Evolutionary conservation across 2,797 vertebrate genomes (phyloP).

Genomic region (Gymnoscopelus braueri): DNA sequence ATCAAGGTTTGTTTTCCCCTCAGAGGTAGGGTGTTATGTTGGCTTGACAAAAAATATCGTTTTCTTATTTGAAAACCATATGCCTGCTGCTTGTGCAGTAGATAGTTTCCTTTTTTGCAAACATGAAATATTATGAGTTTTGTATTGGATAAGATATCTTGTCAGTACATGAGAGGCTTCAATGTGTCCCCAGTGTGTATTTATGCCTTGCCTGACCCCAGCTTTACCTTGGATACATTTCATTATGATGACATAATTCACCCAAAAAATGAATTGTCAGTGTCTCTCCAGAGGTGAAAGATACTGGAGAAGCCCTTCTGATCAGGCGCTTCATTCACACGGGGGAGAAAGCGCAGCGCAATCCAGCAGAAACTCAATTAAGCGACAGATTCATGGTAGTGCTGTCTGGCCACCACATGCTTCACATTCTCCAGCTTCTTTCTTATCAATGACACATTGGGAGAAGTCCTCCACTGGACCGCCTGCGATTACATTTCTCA

Average conservation of each 20-base stretch:
- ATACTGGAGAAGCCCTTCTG: conserved; percentile 51
- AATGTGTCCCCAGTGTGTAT: conserved; percentile 53
- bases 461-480: conserved; percentile 51
- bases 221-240: conserved; percentile 52
- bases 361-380: conserved; percentile 60
- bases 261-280: conserved; percentile 48
- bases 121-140: conserved; percentile 53
- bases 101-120: conserved; percentile 38
- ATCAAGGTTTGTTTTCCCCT: background rate
- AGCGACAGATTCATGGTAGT: conserved; percentile 50
- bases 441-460: conserved; percentile 62
- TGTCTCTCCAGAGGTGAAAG: conserved; percentile 40
- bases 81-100: background rate
- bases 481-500: conserved; percentile 56
- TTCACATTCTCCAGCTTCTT: conserved; percentile 46
- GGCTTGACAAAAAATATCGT: conserved; percentile 38
- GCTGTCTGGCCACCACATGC: conserved; percentile 28
- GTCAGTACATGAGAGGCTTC: conserved; percentile 25
- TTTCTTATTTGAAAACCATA: conserved; percentile 27
- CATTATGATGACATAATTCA: conserved; percentile 50
- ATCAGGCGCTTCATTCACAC: conserved; percentile 44
- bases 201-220: conserved; percentile 55
- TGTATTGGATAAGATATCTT: conserved; percentile 31
- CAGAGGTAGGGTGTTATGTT: background rate
- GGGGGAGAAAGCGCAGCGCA: background rate